Conservation (phyloP, 2,113 vertebrate species). For the Pangasianodon gigas region DNA sequence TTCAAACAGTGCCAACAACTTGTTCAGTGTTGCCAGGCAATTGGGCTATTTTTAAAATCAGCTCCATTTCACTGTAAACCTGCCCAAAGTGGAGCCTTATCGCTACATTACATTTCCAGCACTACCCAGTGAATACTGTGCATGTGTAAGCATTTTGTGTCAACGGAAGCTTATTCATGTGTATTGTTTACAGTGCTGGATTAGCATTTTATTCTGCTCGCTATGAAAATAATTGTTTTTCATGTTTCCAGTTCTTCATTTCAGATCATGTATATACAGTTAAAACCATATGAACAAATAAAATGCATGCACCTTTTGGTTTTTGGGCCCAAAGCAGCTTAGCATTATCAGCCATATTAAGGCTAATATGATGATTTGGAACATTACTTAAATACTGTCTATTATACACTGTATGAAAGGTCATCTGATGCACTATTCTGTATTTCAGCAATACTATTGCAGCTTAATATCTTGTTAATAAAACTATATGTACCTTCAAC, state of each 20-base stretch:
- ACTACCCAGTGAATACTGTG: neutral
- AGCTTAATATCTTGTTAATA: neutral
- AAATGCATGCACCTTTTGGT: neutral
- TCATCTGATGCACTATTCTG: neutral
- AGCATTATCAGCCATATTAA: neutral
- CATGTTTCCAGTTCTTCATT: neutral
- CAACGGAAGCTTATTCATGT: neutral
- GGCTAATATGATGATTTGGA: neutral
- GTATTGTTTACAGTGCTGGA: neutral
- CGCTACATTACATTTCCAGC: neutral
- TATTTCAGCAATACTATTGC: neutral
- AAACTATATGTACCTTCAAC: neutral
- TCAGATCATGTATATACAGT: neutral
- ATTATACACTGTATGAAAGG: neutral
- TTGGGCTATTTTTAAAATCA: conserved; percentile 14
- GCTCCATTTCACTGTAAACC: neutral
- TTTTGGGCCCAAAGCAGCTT: neutral
- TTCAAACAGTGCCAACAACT: neutral
- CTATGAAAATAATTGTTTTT: neutral
- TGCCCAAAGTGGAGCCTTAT: neutral
- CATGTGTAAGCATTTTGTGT: neutral
- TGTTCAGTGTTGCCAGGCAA: conserved; percentile 1
- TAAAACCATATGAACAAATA: neutral
- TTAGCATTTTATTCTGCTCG: neutral
- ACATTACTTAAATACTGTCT: neutral